Evolutionary conservation across 2,888 invertebrate species (phyloP), one percentile per base, ranked within the genome.

Genomic region (Pocota personata): DNA sequence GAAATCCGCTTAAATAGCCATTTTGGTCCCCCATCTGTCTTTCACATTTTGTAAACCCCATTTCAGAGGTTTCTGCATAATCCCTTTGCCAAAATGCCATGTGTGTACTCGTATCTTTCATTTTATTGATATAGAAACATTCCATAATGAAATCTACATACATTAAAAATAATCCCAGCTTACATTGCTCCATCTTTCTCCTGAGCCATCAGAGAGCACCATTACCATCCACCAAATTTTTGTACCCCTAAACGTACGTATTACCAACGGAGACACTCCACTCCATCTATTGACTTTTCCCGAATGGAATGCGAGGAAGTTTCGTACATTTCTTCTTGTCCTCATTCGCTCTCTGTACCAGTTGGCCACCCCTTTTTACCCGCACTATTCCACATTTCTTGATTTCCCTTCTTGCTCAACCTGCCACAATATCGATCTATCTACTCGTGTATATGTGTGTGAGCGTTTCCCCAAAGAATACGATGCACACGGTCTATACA

Each of bases 231-330:
- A 48, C 35, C 48, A 21, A 35, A 21, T 66, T 66, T n/a, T 21
- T 35, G 66, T 35, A 30, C 16, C 30, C 43, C 21, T 16, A 19
- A 43, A 19, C n/a, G 30, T 43, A 16, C 16, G 64, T 27, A 27
- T 40, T 40, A 24, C 40, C 40, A 69, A 52, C 37, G 30, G 43
- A 55, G 60, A 27, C 40, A 21, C 24, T 24, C 48, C 37, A 67
- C 86, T 62, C 48, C 82, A 86, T 82, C 72, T 86, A 86, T 86
- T 86, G 86, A 86, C 82, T 86, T 86, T 86, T 86, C 82, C 82
- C 86, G 72, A 86, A 80, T 86, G 84, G 86, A 86, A 86, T 82
- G 82, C 82, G 86, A 82, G 40, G 86, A 77, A 82, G 76, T 86
- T 76, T 82, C 72, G 50, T 66, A 58, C 52, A 55, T 78, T 73